phyloP scores from a whole-genome alignment of 2,888 invertebrate species.

The Pteria penguin region DNA sequence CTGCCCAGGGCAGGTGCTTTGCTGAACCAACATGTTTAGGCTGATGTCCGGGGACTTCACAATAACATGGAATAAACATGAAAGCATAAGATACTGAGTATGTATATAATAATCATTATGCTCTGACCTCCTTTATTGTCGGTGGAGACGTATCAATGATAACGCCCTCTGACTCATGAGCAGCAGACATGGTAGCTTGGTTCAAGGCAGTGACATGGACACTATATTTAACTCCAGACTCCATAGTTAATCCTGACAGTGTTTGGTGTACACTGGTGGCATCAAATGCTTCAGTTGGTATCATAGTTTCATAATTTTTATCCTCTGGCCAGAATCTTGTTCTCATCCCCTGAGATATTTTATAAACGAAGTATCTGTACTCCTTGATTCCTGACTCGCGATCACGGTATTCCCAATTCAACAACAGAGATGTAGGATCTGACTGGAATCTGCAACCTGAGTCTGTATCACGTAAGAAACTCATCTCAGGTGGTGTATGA shows the following conservation, averaged over 20 bases:
- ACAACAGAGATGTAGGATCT: slow-evolving; percentile 39
- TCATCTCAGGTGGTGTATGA: slow-evolving; percentile 58
- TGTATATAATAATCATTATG: no score
- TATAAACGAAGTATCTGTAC: slow-evolving; percentile 53
- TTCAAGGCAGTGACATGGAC: slow-evolving; percentile 61
- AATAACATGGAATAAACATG: no score
- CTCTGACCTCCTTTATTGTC: slow-evolving; percentile 52
- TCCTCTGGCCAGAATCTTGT: slow-evolving; percentile 50
- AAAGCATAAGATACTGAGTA: no score
- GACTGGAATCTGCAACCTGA: slow-evolving; percentile 44
- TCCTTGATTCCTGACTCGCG: slow-evolving; percentile 57
- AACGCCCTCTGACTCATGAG: slow-evolving; percentile 59
- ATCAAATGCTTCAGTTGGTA: slow-evolving; percentile 7
- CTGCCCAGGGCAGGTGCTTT: no score
- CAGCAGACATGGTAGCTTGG: slow-evolving; percentile 54
- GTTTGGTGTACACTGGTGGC: slow-evolving; percentile 14
- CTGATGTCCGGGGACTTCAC: no score
- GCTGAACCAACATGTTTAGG: no score
- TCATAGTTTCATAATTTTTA: slow-evolving; percentile 27
- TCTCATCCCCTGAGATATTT: slow-evolving; percentile 52
- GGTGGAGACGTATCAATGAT: slow-evolving; percentile 65
- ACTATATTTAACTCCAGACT: slow-evolving; percentile 56
- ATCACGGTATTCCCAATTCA: slow-evolving; percentile 59
- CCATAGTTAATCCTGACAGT: slow-evolving; percentile 38
- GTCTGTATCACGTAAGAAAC: slow-evolving; percentile 36